Conservation (phyloP, 1,140 invertebrate species). For the Tetraneura akinire region DNA sequence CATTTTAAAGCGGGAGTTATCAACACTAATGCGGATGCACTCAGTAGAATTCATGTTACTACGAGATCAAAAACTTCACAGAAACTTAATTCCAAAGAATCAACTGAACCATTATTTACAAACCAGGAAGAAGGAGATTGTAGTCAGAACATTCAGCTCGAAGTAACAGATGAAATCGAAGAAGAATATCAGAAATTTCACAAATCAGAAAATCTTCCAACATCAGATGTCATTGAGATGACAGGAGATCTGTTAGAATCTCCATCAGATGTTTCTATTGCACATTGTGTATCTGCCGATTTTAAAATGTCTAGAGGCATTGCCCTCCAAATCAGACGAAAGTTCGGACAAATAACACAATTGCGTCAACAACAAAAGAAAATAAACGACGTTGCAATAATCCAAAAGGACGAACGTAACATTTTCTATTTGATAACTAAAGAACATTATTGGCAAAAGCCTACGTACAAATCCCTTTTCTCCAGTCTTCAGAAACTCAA, state of each 20-base stretch:
- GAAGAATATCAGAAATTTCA: neutral
- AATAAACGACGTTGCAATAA: neutral
- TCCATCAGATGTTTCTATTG: neutral
- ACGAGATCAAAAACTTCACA: neutral
- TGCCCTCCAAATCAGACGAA: neutral
- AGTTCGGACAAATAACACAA: neutral
- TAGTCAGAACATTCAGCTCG: too few species aligned
- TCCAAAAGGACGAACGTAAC: neutral
- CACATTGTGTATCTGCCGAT: neutral
- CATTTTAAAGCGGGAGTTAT: conserved; percentile 58
- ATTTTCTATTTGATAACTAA: neutral
- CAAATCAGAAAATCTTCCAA: neutral
- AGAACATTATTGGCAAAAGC: neutral
- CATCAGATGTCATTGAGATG: neutral
- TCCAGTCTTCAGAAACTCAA: neutral
- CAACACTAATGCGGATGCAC: conserved; percentile 57
- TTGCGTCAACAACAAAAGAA: neutral
- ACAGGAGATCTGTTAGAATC: neutral
- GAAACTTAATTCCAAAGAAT: too few species aligned
- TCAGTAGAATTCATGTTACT: neutral
- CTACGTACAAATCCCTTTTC: neutral
- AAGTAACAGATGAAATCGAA: neutral
- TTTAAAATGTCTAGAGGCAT: neutral
- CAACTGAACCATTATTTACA: neutral
- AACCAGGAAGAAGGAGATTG: neutral